A percentile compares a stretch with the other conserved stretches of the same genome.
Conservation (phyloP, 2,113 vertebrate species). For the Takifugu flavidus region DNA sequence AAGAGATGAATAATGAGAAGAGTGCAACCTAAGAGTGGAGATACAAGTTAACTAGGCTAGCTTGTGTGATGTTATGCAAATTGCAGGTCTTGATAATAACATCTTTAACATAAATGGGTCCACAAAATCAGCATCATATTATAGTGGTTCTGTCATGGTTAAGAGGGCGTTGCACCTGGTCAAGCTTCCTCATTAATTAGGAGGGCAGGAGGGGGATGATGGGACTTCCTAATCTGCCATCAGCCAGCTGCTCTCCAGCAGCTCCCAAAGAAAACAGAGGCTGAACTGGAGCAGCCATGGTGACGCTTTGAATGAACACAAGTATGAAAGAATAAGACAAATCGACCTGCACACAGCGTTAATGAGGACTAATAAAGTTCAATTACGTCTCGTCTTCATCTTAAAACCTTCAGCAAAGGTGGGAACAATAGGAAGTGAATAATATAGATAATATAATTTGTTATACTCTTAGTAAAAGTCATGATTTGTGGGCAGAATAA, state of each 20-base stretch:
- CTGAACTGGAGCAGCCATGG: neutral
- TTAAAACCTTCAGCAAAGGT: too few relatives aligned
- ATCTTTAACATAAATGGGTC: slow-evolving; percentile 26
- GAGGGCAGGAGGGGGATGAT: slow-evolving; percentile 27
- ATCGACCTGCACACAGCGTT: too few relatives aligned
- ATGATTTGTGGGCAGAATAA: too few relatives aligned
- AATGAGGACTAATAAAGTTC: too few relatives aligned
- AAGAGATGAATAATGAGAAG: slow-evolving; percentile 17
- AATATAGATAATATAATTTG: too few relatives aligned
- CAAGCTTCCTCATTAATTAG: slow-evolving; percentile 45
- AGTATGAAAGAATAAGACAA: neutral
- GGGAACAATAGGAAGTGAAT: too few relatives aligned
- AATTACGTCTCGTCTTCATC: too few relatives aligned
- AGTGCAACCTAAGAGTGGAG: neutral
- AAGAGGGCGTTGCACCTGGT: slow-evolving; percentile 22
- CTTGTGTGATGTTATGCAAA: slow-evolving; percentile 29
- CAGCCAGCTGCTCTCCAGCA: slow-evolving; percentile 54
- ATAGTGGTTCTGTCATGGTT: slow-evolving; percentile 14
- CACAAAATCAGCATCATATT: slow-evolving; percentile 14
- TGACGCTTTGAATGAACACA: neutral
- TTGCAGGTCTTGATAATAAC: slow-evolving; percentile 34
- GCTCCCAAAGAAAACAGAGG: neutral
- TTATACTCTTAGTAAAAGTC: too few relatives aligned
- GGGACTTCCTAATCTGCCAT: slow-evolving; percentile 42
- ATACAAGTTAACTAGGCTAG: neutral